These are phyloP conservation scores for Phalacrocorax pelagicus DNA, from an alignment of 2,113 vertebrate species.

Conservation along the genomic window DNA sequence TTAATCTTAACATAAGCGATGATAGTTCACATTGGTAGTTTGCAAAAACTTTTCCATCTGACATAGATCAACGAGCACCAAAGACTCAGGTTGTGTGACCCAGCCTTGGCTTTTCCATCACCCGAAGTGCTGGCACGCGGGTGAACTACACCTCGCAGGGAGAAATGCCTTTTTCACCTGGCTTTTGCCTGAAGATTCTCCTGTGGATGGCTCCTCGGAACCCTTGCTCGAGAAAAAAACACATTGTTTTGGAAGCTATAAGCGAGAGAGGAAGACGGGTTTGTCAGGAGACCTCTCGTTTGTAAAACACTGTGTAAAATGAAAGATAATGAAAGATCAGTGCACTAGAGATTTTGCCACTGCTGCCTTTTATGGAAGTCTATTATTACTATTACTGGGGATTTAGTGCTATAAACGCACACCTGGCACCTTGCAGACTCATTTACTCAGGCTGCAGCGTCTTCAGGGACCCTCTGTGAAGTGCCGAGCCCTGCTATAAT, in stretches of 20 bases:
- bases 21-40: background rate
- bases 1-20: slow-evolving; percentile 37
- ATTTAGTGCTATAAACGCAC: background rate
- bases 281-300: background rate
- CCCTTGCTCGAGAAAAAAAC: background rate
- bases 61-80: background rate
- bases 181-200: background rate
- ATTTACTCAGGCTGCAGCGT: background rate
- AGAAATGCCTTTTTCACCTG: background rate
- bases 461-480: slow-evolving; percentile 14
- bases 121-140: rapidly evolving
- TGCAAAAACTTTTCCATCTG: slow-evolving; percentile 28
- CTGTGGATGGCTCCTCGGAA: background rate
- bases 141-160: background rate
- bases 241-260: background rate
- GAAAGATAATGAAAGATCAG: slow-evolving; percentile 32
- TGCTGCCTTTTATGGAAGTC: slow-evolving; percentile 26
- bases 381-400: slow-evolving; percentile 39
- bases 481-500: slow-evolving; percentile 3
- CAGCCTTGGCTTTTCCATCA: background rate
- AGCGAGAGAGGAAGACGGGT: background rate
- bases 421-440: slow-evolving; percentile 38
- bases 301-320: background rate
- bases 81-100: background rate
- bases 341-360: background rate